Conservation (phyloP, 2,113 vertebrate genomes). For the Anser cygnoides region DNA sequence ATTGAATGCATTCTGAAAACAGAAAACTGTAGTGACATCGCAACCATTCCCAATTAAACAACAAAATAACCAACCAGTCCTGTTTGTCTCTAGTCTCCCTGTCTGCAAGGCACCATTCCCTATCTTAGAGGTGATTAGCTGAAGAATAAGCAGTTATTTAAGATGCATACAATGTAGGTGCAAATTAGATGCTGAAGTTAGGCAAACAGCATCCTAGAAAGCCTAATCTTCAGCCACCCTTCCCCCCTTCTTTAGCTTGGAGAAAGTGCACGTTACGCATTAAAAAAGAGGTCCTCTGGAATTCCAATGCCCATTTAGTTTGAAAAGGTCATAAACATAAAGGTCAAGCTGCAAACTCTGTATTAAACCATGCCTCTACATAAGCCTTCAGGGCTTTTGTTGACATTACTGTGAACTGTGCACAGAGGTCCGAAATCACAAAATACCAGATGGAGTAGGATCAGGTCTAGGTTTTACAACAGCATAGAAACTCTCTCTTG, state of each 20-base stretch:
- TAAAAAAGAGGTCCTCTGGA: conserved; percentile 23
- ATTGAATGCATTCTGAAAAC: conserved; percentile 67
- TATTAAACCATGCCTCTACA: conserved; percentile 37
- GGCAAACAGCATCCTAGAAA: neutral
- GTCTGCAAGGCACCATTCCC: neutral
- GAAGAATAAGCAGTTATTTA: neutral
- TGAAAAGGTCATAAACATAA: conserved; percentile 64
- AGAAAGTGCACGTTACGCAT: neutral
- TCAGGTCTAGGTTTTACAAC: neutral
- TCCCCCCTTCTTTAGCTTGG: neutral
- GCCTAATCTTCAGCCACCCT: neutral
- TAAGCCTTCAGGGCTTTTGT: conserved; percentile 52
- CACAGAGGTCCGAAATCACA: neutral
- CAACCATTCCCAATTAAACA: neutral
- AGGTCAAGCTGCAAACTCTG: conserved; percentile 49
- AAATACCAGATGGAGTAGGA: neutral
- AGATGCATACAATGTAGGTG: neutral
- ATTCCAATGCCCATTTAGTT: conserved; percentile 45
- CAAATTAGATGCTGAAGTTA: neutral
- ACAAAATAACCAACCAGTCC: neutral
- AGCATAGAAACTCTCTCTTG: neutral
- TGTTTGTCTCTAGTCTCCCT: neutral
- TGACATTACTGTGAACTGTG: conserved; percentile 39
- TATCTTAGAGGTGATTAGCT: neutral
- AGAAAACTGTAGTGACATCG: conserved; percentile 1